Conservation (phyloP, 2,888 invertebrate genomes). For the Rambutsinella grinnellia region DNA sequence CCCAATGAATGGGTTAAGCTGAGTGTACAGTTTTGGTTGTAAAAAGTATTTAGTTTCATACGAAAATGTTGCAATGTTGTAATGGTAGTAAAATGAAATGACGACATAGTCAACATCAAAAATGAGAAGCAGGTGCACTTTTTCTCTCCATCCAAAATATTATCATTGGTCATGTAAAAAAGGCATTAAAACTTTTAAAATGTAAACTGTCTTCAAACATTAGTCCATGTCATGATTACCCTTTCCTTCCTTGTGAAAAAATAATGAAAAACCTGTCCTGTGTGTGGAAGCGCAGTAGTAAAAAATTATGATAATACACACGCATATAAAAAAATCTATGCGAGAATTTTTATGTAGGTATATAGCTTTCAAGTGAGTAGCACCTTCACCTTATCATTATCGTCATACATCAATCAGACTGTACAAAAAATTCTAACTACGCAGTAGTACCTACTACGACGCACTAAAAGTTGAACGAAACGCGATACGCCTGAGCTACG, state of each 20-base stretch:
- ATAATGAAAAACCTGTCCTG: no score
- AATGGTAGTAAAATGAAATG: conserved; percentile 3
- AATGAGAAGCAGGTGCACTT: neutral
- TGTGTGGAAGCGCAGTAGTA: no score
- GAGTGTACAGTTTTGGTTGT: neutral
- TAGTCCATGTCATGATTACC: no score
- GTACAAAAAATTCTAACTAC: neutral
- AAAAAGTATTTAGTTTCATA: neutral
- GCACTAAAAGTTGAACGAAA: neutral
- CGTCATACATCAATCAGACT: neutral
- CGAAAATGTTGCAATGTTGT: no score
- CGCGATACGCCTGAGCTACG: no score
- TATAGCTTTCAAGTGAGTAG: no score
- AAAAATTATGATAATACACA: no score
- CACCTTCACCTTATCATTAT: neutral
- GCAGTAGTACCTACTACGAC: neutral
- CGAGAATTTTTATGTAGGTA: no score
- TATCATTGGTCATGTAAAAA: neutral
- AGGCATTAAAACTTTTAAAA: neutral
- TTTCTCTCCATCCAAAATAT: neutral
- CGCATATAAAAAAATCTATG: no score
- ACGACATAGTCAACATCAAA: conserved; percentile 1
- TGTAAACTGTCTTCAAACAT: no score
- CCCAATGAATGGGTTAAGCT: conserved; percentile 22
- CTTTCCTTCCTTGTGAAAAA: no score